These are phyloP conservation scores for Choloepus didactylus DNA, from an alignment of 2,797 vertebrate species.

Conservation along the genomic window DNA sequence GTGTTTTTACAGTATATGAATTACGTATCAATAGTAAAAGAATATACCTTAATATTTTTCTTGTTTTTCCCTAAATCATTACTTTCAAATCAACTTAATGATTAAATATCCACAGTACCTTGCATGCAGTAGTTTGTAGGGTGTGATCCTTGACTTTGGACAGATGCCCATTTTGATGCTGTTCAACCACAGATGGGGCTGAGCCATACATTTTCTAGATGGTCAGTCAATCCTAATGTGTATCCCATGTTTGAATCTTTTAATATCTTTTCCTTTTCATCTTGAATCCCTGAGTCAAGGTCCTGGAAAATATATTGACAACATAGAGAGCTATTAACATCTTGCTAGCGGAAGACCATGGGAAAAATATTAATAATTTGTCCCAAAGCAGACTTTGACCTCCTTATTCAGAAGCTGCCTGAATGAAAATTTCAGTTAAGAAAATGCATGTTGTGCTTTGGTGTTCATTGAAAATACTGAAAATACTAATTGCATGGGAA, in stretches of 20 bases:
- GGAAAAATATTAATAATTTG: not conserved
- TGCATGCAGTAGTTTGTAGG: too few relatives aligned
- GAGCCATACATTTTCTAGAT: too few relatives aligned
- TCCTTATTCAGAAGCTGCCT: accelerated
- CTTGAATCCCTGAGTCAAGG: not conserved
- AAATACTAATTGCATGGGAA: accelerated
- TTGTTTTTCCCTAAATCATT: too few relatives aligned
- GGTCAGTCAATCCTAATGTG: too few relatives aligned
- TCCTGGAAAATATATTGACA: not conserved
- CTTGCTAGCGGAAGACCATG: not conserved
- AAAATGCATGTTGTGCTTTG: accelerated
- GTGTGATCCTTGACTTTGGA: too few relatives aligned
- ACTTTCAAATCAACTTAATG: too few relatives aligned
- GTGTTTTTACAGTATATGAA: too few relatives aligned
- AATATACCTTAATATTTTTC: too few relatives aligned
- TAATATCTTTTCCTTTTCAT: too few relatives aligned
- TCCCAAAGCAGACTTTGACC: not conserved
- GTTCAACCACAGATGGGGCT: not conserved
- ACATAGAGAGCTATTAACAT: accelerated
- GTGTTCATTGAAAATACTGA: not conserved
- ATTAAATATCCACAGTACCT: too few relatives aligned
- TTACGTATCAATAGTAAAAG: too few relatives aligned
- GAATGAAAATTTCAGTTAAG: not conserved
- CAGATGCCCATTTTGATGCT: not conserved
- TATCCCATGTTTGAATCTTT: too few relatives aligned